Evolutionary conservation across 2,113 vertebrate genomes (phyloP).

Genomic region (Pteropus alecto): DNA sequence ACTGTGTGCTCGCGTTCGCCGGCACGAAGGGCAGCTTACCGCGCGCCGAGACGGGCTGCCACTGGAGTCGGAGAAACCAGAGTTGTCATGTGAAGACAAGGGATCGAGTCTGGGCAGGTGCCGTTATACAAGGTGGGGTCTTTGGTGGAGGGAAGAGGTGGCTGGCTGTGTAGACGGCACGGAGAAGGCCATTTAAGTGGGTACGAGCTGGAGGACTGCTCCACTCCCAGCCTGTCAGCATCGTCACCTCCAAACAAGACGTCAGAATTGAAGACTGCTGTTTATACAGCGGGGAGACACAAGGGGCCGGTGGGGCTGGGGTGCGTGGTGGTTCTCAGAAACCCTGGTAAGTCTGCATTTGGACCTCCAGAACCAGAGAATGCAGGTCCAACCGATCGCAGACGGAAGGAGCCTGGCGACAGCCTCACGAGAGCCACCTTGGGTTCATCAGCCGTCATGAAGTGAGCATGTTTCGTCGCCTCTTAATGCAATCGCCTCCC

Average conservation of each 20-base stretch:
- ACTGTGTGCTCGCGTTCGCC: not conserved
- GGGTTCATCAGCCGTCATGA: not conserved
- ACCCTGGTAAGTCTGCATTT: not conserved
- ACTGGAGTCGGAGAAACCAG: not conserved
- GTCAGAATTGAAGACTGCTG: not conserved
- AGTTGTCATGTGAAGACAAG: not conserved
- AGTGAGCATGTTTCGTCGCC: not conserved
- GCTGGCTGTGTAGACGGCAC: not conserved
- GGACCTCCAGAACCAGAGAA: not conserved
- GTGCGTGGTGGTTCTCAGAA: rapidly evolving
- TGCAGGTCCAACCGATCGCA: not conserved
- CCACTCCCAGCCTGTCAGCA: not conserved
- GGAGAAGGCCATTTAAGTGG: not conserved
- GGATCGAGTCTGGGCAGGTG: not conserved
- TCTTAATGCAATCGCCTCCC: not conserved
- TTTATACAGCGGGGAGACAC: rapidly evolving
- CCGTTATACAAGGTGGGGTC: not conserved
- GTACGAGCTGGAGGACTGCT: not conserved
- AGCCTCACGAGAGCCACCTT: not conserved
- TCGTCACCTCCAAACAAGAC: rapidly evolving
- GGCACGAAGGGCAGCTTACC: not conserved
- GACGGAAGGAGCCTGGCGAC: too few species aligned
- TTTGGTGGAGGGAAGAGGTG: not conserved
- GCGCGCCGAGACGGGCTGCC: not conserved
- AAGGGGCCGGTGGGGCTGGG: rapidly evolving